These are phyloP conservation scores for Tiliacea citrago DNA, from an alignment of 2,888 invertebrate genomes.

Conservation along the genomic window DNA sequence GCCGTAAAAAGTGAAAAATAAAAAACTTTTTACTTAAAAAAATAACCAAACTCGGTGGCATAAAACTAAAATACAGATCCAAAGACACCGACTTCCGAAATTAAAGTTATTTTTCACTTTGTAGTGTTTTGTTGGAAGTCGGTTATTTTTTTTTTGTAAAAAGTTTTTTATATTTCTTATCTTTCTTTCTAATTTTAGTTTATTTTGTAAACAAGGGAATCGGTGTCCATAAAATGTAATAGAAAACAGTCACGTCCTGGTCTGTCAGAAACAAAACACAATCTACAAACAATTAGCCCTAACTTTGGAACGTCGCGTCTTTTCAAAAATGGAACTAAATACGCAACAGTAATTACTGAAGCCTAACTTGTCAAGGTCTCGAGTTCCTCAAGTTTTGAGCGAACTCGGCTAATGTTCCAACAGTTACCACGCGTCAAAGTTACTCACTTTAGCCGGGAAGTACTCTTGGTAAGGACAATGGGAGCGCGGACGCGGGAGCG, in stretches of 20 bases:
- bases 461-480: constrained; percentile 20
- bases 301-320: constrained; percentile 18
- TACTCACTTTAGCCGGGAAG: constrained; percentile 55
- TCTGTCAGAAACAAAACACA: constrained; percentile 15
- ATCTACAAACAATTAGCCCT: background rate
- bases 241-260: background rate
- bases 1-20: too few relatives aligned
- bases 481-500: constrained; percentile 27
- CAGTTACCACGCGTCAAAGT: constrained; percentile 71
- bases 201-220: background rate
- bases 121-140: too few relatives aligned
- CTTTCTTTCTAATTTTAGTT: background rate
- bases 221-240: background rate
- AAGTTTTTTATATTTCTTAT: too few relatives aligned
- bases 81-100: too few relatives aligned
- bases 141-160: too few relatives aligned
- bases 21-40: too few relatives aligned
- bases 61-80: too few relatives aligned
- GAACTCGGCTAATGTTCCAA: constrained; percentile 67
- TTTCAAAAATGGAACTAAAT: constrained; percentile 54
- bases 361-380: constrained; percentile 63
- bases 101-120: too few relatives aligned
- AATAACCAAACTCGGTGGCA: too few relatives aligned
- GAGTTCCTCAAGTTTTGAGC: constrained; percentile 62
- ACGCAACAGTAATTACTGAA: constrained; percentile 60